These are phyloP conservation scores for Serranus cabrilla DNA, from an alignment of 2,797 vertebrate species.

Conservation along the genomic window DNA sequence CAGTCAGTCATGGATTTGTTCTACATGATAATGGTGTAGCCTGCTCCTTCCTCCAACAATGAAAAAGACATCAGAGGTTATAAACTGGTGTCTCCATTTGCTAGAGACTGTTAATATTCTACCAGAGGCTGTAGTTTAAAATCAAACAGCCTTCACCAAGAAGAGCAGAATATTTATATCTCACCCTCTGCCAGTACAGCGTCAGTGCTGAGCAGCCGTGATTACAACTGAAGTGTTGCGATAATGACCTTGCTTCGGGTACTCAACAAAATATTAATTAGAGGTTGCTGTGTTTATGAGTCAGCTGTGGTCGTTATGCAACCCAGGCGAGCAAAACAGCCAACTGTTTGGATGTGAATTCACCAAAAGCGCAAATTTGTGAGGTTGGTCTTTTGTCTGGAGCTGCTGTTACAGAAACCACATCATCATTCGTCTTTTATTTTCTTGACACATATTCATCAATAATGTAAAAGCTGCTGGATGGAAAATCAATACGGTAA, in stretches of 20 bases:
- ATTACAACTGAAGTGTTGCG: slow-evolving; percentile 74
- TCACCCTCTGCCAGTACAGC: slow-evolving; percentile 50
- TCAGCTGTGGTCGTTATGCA: slow-evolving; percentile 74
- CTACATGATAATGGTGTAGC: slow-evolving; percentile 23
- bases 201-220: slow-evolving; percentile 57
- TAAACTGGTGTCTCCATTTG: slow-evolving; percentile 44
- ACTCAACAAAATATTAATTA: slow-evolving; percentile 80
- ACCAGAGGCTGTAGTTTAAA: slow-evolving; percentile 54
- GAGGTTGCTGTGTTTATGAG: slow-evolving; percentile 76
- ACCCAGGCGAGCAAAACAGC: slow-evolving; percentile 46
- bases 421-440: slow-evolving; percentile 21
- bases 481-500: slow-evolving; percentile 51
- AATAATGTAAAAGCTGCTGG: slow-evolving; percentile 34
- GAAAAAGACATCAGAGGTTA: slow-evolving; percentile 62
- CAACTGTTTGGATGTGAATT: slow-evolving; percentile 53
- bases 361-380: slow-evolving; percentile 28
- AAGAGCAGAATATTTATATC: slow-evolving; percentile 67
- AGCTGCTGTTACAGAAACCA: slow-evolving; percentile 20
- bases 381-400: slow-evolving; percentile 19
- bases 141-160: slow-evolving; percentile 53
- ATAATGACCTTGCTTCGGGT: slow-evolving; percentile 80
- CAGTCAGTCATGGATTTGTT: slow-evolving; percentile 50
- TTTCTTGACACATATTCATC: slow-evolving; percentile 45
- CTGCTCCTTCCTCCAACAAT: slow-evolving; percentile 24
- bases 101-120: slow-evolving; percentile 56